Percentiles rank a stretch among this genome's conserved stretches.
Conservation (phyloP, 2,888 invertebrate genomes). For the Acanthacorydalis orientalis region DNA sequence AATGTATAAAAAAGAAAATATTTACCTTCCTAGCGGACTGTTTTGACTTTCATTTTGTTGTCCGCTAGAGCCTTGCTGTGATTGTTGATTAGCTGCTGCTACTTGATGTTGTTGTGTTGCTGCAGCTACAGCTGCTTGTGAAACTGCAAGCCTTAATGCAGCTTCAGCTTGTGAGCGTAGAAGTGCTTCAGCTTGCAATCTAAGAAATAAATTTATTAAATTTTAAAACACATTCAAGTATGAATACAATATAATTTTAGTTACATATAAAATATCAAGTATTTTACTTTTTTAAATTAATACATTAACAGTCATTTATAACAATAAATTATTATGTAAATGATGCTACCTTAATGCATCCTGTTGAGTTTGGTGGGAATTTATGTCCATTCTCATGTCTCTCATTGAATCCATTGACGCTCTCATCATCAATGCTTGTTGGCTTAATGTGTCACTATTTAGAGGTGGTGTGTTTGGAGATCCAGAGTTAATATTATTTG, state of each 20-base stretch:
- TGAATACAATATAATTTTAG: too few species aligned
- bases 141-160: slow-evolving; percentile 63
- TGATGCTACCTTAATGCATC: slow-evolving; percentile 15
- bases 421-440: slow-evolving; percentile 41
- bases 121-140: slow-evolving; percentile 45
- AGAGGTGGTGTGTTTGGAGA: slow-evolving; percentile 30
- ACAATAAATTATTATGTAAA: too few species aligned
- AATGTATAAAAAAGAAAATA: neutral
- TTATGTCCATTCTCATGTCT: slow-evolving; percentile 25
- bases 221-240: too few species aligned
- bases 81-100: slow-evolving; percentile 15
- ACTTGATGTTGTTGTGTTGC: slow-evolving; percentile 26
- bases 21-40: slow-evolving; percentile 4
- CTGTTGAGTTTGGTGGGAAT: slow-evolving; percentile 26
- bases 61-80: slow-evolving; percentile 15
- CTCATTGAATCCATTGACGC: slow-evolving; percentile 37
- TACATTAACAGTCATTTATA: too few species aligned
- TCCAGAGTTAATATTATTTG: slow-evolving; percentile 26
- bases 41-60: slow-evolving; percentile 18
- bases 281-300: too few species aligned
- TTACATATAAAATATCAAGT: too few species aligned
- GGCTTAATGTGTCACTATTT: slow-evolving; percentile 28
- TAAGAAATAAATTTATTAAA: slow-evolving; percentile 7
- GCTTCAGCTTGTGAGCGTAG: slow-evolving; percentile 76
- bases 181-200: slow-evolving; percentile 63